Percentiles rank a stretch among this genome's conserved stretches.
Conservation (phyloP, 2,888 invertebrate genomes). For the Lasioglossum marginatum region DNA sequence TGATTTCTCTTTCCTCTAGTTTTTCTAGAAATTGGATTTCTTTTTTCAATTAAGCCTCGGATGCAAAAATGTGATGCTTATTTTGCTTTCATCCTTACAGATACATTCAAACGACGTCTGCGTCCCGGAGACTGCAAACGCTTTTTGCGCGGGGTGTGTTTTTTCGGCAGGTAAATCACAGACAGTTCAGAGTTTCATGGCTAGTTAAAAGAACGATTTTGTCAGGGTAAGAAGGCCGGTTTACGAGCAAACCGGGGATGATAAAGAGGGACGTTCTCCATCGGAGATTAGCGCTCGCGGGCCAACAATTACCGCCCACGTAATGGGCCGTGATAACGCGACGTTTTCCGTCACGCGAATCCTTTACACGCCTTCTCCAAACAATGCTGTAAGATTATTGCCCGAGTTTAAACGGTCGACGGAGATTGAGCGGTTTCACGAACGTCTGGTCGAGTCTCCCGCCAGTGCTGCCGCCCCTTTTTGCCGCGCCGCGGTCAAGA, state of each 20-base stretch:
- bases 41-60: background rate
- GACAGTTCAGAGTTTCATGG: background rate
- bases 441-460: background rate
- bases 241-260: slow-evolving; percentile 7
- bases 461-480: background rate
- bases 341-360: slow-evolving; percentile 12
- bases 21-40: no score
- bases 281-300: slow-evolving; percentile 24
- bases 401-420: background rate
- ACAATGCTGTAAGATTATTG: slow-evolving; percentile 23
- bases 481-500: slow-evolving; percentile 1
- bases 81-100: background rate
- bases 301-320: slow-evolving; percentile 49
- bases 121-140: background rate
- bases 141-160: background rate
- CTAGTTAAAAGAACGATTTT: background rate
- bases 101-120: background rate
- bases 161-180: background rate
- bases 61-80: background rate
- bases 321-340: slow-evolving; percentile 43
- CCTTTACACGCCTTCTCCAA: background rate
- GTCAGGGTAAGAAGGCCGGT: background rate
- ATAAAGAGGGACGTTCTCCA: slow-evolving; percentile 13
- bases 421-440: slow-evolving; percentile 11
- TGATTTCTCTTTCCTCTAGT: no score